Evolutionary conservation across 2,888 invertebrate genomes (phyloP), one percentile per base, ranked within the genome.

Genomic region (Schrankia costaestrigalis): DNA sequence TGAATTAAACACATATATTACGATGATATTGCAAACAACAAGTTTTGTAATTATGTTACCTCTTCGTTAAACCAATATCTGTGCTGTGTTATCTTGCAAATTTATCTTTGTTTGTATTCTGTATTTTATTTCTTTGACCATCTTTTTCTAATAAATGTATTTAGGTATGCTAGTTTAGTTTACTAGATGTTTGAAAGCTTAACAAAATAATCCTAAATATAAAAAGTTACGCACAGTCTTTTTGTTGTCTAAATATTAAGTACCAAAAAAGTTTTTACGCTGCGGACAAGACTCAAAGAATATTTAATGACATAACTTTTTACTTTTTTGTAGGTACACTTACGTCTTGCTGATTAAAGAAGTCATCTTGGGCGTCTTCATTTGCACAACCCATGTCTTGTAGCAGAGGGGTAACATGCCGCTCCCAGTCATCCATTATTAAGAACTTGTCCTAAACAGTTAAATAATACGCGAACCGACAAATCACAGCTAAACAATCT

Each of bases 391-490:
- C 89, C 87, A 90, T 90, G 63, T 90, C 90, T 69, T 90, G 90
- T 46, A 90, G 79, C 41, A 90, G 85, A 26, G 89, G 89, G 38
- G 90, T 89, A 46, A 90, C 90, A 65, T 90, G 90, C 56, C 90
- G 84, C 75, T 90, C 90, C 90, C 90, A 90, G 72, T 90, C 90
- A 79, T 89, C 90, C 88, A 89, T 87, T 70, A 71, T 79, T 63
- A 68, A 34, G 59, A 71, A 70, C 64, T 71, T 61, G 53, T 56
- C 62, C 64, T 63, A 60, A 64, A 61, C 58, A 54, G 62, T 56
- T 58, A 58, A 37, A 49, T 47, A 46, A 38, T 48, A 58, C 59
- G 63, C 64, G 63, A 71, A 67, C 61, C 55, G 67, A 65, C 51
- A 64, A n/a, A 74, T 65, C 78, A 79, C 80, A 74, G 68, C 66